Evolutionary conservation across 2,797 vertebrate genomes (phyloP), one percentile per base, ranked within the genome.

Genomic region (Neomorphus geoffroyi): DNA sequence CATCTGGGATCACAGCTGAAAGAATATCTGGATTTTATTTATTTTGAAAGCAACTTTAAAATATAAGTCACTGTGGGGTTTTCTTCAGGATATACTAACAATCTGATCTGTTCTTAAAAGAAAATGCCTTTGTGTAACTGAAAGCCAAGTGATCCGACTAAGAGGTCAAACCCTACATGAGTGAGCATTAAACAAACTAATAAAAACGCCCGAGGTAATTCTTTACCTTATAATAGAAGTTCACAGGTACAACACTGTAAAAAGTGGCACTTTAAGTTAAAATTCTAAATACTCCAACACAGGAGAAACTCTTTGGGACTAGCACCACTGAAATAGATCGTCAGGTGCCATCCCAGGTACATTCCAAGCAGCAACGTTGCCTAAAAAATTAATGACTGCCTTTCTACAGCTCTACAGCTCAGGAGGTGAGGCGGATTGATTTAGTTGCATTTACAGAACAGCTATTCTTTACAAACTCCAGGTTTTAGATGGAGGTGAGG

Each of bases 11-110:
- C 8, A 6, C 65, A 74, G 54, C 74, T 88, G 16, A 80, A 80
- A 90, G 61, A 88, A n/a, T 87, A 82, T 71, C 81, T 83, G 46
- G 1, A 3, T 27, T 57, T 87, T 86, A 94, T 95, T 97, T 96
- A 94, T 94, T 94, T 95, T 87, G 71, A 58, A 87, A 88, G 64
- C 69, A 89, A 61, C 46, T 91, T 60, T 66, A 46, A 80, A 89
- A 54, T 77, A 39, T 3, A 85, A 88, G 50, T 86, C 83, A 57
- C 64, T 85, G 27, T 56, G 53, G 73, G 26, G 33, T 73, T 70
- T 79, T 69, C 23, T 93, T 77, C 57, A 80, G 78, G 33, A 33
- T 86, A 37, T 66, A 33, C 7, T 65, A 43, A 87, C 5, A 2
- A 86, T 67, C 56, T 83, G 30, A 86, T 83, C 58, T 86, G 46